Evolutionary conservation across 2,797 vertebrate genomes (phyloP), one percentile per base, ranked within the genome.

Genomic region (Centroberyx gerrardi): DNA sequence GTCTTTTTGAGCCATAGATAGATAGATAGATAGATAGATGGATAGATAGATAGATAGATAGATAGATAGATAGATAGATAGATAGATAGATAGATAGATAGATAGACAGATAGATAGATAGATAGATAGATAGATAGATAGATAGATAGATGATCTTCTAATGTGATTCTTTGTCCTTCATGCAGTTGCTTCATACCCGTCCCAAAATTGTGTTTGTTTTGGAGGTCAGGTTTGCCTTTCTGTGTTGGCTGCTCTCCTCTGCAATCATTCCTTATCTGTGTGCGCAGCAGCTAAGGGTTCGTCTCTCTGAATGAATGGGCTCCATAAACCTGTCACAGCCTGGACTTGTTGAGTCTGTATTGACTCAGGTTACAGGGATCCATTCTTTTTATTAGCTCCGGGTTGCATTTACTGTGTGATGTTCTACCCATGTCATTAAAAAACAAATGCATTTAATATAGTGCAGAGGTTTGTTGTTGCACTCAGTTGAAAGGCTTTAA

Each of bases 281-380:
- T 86, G 78, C 82, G 77, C 85, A 85, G 82, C 78, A 84, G 81
- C 85, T 66, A 29, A 85, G 79, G 65, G 68, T 78, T 79, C 17
- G 15, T 76, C 73, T 81, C 58, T 69, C 65, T 68, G 78, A 87
- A 90, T 82, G 83, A 88, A 87, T 82, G 63, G 67, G 74, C 74
- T 86, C 81, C 86, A 88, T 90, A 90, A 91, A 91, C 31, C 84
- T 90, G 87, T 89, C 90, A 90, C 85, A 55, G 77, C 72, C 67
- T 72, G 86, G 84, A 90, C 90, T 81, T 87, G 87, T 90, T 81
- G 78, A 87, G 76, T 89, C 61, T 81, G 77, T 85, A 85, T 78
- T 70, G 76, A 82, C 78, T 88, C 71, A 5, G 52, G 78, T 86
- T 88, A 80, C 67, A 40, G 51, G 74, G 62, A 89, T 88, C 76